phyloP scores from a whole-genome alignment of 2,797 vertebrate species.

The Hybognathus amarus region DNA sequence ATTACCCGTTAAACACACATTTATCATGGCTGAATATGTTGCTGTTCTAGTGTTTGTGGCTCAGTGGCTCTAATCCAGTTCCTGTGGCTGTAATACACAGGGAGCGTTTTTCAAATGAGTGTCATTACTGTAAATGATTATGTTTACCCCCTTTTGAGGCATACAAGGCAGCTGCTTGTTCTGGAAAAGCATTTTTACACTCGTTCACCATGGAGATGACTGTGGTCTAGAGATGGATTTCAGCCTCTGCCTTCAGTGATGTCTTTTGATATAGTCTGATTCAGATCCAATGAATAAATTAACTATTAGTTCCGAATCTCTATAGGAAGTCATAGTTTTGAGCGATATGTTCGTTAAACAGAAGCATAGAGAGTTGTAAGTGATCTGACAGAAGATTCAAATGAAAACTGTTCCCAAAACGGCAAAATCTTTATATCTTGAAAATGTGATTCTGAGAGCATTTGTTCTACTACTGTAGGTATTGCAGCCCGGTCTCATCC shows the following conservation, averaged over 20 bases:
- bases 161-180: slow-evolving; percentile 43
- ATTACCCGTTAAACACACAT: slow-evolving; percentile 58
- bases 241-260: background rate
- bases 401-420: background rate
- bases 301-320: background rate
- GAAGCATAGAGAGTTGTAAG: background rate
- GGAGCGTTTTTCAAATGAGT: slow-evolving; percentile 50
- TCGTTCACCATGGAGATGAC: background rate
- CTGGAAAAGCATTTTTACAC: slow-evolving; percentile 18
- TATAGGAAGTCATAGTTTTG: slow-evolving; percentile 25
- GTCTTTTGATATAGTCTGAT: slow-evolving; percentile 11
- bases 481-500: background rate
- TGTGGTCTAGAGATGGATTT: background rate
- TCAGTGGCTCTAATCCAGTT: slow-evolving; percentile 44
- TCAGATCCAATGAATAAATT: slow-evolving; percentile 14
- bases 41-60: slow-evolving; percentile 43
- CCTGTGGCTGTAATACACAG: slow-evolving; percentile 42
- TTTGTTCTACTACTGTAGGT: background rate
- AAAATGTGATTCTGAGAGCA: background rate
- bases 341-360: background rate
- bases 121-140: slow-evolving; percentile 53
- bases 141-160: slow-evolving; percentile 49
- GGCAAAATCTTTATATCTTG: background rate
- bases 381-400: background rate
- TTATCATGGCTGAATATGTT: slow-evolving; percentile 51